These are phyloP conservation scores for Caenorhabditis sulstoni DNA, from an alignment of 2,888 invertebrate species.

Conservation along the genomic window DNA sequence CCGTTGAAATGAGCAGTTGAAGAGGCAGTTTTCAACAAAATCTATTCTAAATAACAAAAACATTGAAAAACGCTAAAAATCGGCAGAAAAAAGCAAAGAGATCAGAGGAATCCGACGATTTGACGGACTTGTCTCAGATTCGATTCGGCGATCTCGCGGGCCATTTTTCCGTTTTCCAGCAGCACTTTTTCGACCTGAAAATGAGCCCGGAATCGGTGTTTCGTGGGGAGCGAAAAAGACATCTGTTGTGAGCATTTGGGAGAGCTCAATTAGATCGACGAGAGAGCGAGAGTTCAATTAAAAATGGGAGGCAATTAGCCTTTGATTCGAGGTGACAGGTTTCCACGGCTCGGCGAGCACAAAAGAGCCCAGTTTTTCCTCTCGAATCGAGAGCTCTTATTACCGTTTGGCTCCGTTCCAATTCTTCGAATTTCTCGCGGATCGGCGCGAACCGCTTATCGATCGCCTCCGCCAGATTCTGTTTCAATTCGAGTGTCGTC, in stretches of 20 bases:
- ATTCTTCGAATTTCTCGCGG: conserved; percentile 48
- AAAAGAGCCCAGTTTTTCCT: conserved; percentile 10
- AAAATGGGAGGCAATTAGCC: too few species aligned
- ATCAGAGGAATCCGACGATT: conserved; percentile 59
- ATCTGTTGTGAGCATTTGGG: too few species aligned
- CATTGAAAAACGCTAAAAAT: conserved; percentile 2
- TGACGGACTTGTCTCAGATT: conserved; percentile 58
- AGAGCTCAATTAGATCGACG: too few species aligned
- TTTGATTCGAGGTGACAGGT: too few species aligned
- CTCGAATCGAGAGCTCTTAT: conserved; percentile 5
- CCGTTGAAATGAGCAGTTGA: too few species aligned
- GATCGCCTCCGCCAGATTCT: conserved; percentile 57
- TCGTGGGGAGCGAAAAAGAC: too few species aligned
- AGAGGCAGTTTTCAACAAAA: too few species aligned
- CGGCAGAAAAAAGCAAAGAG: conserved; percentile 4
- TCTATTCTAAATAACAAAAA: background rate
- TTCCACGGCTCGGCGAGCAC: background rate
- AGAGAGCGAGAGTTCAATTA: too few species aligned
- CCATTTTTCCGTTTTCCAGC: conserved; percentile 53
- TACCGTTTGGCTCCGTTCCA: conserved; percentile 51
- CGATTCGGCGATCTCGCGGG: conserved; percentile 58
- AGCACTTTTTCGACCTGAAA: conserved; percentile 62
- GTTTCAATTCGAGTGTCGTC: conserved; percentile 61
- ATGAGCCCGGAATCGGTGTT: conserved; percentile 1
- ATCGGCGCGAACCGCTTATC: conserved; percentile 57